Evolutionary conservation across 1,140 invertebrate genomes (phyloP), one percentile per base, ranked within the genome.

Genomic region (Mycetomoellerius zeteki): DNA sequence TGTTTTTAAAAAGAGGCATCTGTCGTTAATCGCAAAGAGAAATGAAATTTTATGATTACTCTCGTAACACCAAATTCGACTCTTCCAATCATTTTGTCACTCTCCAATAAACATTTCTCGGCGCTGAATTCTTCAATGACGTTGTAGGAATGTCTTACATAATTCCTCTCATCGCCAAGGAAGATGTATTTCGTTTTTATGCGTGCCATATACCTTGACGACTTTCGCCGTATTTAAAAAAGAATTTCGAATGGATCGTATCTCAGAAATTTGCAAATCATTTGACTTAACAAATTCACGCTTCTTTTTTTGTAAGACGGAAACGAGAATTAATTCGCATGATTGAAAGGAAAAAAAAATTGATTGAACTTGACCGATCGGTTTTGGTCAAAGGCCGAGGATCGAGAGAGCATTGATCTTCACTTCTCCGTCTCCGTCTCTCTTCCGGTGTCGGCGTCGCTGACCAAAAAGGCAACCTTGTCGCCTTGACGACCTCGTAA

Each of bases 401-500:
- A 80, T 50, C 27, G 33, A 27, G 16, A 14, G 72, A 72, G 2
- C 89, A 33, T 88, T 80, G 90, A 88, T 86, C 78, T 21, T 43
- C 19, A 21, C 33, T 14, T 37, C 33, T 43, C 21, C 12, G 0
- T 56, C 33, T 71, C 21, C 7, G 21, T 72, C 21, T 27, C 10
- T 56, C 21, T 27, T 4, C 3, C 12, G 10, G 56, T 19, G 2
- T 19, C 16, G 14, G 16, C n/a, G 37, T 27, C 43, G 19, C 58
- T 43, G 75, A 81, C 82, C 50, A 86, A 89, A 91, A 77, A 56
- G 5, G 50, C 52, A 88, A 87, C 88, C 88, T 91, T 91, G 90
- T 78, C 78, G 67, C 52, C 47, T 65, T 30, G 64, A 77, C 85
- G 93, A 93, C 92, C 94, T 93, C 92, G 91, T 93, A 94, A 93